A percentile compares a stretch with the other conserved stretches of the same genome.
Evolutionary conservation across 1,140 invertebrate genomes (phyloP).

Genomic region (Bombus ignitus): DNA sequence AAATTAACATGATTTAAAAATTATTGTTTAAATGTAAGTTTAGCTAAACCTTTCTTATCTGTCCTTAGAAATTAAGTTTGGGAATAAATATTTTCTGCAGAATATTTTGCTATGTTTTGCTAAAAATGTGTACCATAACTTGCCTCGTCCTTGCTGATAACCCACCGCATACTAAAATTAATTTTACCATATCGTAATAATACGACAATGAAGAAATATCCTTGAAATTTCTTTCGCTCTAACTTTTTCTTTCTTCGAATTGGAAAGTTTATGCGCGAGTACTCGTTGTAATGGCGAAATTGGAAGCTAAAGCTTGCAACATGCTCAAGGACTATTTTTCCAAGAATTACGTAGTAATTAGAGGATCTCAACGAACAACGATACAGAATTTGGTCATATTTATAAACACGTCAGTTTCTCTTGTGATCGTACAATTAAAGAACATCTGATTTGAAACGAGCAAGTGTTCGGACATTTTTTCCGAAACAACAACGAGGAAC

Average conservation of each 20-base stretch:
- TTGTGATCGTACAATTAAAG: background rate
- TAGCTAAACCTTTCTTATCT: background rate
- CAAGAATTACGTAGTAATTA: background rate
- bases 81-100: background rate
- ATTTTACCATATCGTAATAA: background rate
- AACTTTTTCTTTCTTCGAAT: too few species aligned
- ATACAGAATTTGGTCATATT: too few species aligned
- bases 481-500: accelerated
- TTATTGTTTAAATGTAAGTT: background rate
- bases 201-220: background rate
- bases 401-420: background rate
- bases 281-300: too few species aligned
- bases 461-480: background rate
- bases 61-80: background rate
- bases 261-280: too few species aligned
- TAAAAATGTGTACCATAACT: background rate
- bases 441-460: background rate
- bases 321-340: too few species aligned
- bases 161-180: background rate
- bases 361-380: background rate
- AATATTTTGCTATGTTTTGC: background rate
- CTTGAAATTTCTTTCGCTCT: too few species aligned
- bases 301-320: too few species aligned
- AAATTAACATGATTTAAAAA: background rate
- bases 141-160: background rate